Conservation (phyloP, 2,797 vertebrate species). For the Syndactyla subalaris region DNA sequence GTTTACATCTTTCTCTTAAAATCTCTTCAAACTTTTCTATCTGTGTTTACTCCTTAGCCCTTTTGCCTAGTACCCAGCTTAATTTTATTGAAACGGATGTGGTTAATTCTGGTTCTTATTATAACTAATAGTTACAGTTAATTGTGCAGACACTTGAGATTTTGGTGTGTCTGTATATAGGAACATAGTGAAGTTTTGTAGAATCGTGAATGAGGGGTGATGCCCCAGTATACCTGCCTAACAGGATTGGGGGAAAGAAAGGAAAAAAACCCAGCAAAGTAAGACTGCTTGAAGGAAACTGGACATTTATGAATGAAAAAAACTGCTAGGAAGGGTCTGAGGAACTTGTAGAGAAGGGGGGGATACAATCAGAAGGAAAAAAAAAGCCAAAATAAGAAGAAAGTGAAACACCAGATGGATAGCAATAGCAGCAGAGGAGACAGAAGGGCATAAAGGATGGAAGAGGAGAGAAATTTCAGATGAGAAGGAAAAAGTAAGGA, state of each 20-base stretch:
- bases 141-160: not conserved
- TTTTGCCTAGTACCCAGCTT: not conserved
- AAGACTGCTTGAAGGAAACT: not conserved
- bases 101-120: not conserved
- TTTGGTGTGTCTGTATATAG: not conserved
- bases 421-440: not conserved
- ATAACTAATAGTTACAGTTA: not conserved
- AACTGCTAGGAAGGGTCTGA: not conserved
- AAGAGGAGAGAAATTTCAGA: constrained; percentile 38
- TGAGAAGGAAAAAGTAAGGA: constrained; percentile 1
- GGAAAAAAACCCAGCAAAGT: not conserved
- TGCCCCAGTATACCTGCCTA: not conserved
- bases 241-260: not conserved
- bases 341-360: not conserved
- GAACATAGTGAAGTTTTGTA: not conserved
- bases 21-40: not conserved
- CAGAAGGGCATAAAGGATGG: constrained; percentile 4
- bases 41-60: not conserved
- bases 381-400: not conserved
- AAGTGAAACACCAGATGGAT: not conserved
- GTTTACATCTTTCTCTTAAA: not conserved
- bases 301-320: not conserved
- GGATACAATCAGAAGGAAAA: not conserved
- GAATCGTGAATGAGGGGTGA: not conserved
- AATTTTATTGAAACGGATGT: not conserved